Conservation (phyloP, 2,797 vertebrate genomes). For the Centropyge bicolor region DNA sequence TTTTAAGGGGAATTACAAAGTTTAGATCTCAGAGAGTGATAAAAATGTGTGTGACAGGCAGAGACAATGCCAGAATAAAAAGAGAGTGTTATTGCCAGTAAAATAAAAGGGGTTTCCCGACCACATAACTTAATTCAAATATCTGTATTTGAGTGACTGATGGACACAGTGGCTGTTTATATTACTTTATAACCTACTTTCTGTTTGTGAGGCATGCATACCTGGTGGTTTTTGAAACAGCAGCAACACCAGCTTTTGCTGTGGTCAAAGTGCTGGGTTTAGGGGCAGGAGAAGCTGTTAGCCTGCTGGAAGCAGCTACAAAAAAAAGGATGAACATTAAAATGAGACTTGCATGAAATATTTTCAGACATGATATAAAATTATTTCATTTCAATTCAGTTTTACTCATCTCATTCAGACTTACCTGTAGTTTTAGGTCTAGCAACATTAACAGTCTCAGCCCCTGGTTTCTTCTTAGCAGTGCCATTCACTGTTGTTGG, state of each 20-base stretch:
- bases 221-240: constrained; percentile 80
- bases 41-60: not conserved
- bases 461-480: constrained; percentile 64
- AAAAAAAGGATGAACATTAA: not conserved
- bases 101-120: not conserved
- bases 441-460: constrained; percentile 56
- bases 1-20: constrained; percentile 22
- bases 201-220: constrained; percentile 54
- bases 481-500: constrained; percentile 31
- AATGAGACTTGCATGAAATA: not conserved
- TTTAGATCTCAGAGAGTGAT: constrained; percentile 18
- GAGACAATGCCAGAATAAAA: not conserved
- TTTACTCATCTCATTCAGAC: not conserved
- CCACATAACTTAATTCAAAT: not conserved
- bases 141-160: not conserved
- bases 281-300: constrained; percentile 32
- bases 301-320: constrained; percentile 64
- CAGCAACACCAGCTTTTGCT: constrained; percentile 55
- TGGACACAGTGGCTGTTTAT: not conserved
- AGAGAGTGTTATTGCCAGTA: not conserved
- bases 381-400: not conserved
- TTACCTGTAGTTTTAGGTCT: constrained; percentile 80
- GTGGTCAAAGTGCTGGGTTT: constrained; percentile 61
- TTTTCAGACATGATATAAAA: not conserved
- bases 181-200: not conserved